Evolutionary conservation across 2,113 vertebrate genomes (phyloP).

Genomic region (Elephantulus edwardii): DNA sequence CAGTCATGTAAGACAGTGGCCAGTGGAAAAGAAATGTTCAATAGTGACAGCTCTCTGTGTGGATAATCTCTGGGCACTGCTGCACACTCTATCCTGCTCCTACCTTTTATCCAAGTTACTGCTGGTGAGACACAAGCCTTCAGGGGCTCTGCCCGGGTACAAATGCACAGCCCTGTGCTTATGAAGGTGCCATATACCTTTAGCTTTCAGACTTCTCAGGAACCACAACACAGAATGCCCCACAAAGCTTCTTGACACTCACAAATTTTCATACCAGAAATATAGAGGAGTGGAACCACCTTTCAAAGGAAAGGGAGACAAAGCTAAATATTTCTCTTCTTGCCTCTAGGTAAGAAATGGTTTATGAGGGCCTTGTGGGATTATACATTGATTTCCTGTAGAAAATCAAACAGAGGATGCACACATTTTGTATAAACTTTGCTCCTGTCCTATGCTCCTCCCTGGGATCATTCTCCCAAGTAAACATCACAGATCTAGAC

Average conservation of each 20-base stretch:
- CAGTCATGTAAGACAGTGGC: not conserved
- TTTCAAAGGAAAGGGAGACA: not conserved
- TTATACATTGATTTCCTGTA: not conserved
- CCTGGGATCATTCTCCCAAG: not conserved
- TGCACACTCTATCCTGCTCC: not conserved
- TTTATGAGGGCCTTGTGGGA: not conserved
- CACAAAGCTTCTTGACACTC: not conserved
- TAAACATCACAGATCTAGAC: not conserved
- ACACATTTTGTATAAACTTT: not conserved
- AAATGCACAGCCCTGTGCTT: not conserved
- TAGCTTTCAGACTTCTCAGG: not conserved
- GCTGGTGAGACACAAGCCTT: not conserved
- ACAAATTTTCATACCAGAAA: not conserved
- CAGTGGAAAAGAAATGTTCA: not conserved
- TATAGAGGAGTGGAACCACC: not conserved
- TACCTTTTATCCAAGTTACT: not conserved
- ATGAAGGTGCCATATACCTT: not conserved
- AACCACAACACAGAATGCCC: not conserved
- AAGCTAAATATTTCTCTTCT: not conserved
- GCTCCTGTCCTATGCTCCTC: not conserved
- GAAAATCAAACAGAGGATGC: too few relatives aligned
- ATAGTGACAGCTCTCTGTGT: not conserved
- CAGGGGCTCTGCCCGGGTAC: not conserved
- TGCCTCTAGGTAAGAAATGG: not conserved
- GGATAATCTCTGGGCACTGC: not conserved